Percentiles rank a stretch among this genome's conserved stretches.
These are phyloP conservation scores for Acanthurus leucopareius DNA, from an alignment of 2,797 vertebrate species.

Conservation along the genomic window DNA sequence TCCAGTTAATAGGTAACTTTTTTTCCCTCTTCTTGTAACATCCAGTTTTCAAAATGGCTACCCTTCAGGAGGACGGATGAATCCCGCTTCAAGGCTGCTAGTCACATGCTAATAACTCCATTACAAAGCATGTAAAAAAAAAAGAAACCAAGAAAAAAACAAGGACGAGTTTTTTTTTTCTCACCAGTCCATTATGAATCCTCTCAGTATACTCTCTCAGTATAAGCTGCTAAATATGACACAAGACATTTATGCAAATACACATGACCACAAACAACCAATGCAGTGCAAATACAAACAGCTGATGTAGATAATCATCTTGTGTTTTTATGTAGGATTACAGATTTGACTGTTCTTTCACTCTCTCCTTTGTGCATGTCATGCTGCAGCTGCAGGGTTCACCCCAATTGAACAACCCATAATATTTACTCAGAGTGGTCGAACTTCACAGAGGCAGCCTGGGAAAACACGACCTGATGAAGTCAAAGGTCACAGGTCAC, in stretches of 20 bases:
- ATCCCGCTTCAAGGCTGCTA: slow-evolving; percentile 57
- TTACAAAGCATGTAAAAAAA: slow-evolving; percentile 62
- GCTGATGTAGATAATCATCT: slow-evolving; percentile 4
- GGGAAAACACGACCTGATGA: slow-evolving; percentile 47
- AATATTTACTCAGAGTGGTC: slow-evolving; percentile 52
- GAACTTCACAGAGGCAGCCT: slow-evolving; percentile 24
- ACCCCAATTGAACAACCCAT: slow-evolving; percentile 19
- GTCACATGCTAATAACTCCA: slow-evolving; percentile 77
- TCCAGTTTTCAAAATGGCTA: slow-evolving; percentile 72
- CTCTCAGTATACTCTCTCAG: background rate
- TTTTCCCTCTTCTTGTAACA: slow-evolving; percentile 62
- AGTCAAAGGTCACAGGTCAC: slow-evolving; percentile 72
- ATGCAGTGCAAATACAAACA: background rate
- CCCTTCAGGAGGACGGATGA: slow-evolving; percentile 73
- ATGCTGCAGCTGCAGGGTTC: slow-evolving; percentile 32
- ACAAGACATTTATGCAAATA: slow-evolving; percentile 51
- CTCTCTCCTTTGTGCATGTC: slow-evolving; percentile 6
- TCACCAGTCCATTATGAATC: slow-evolving; percentile 25
- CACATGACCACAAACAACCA: slow-evolving; percentile 14
- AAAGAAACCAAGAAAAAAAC: slow-evolving; percentile 30
- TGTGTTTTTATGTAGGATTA: slow-evolving; percentile 1
- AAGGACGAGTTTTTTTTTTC: slow-evolving; percentile 52
- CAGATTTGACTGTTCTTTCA: slow-evolving; percentile 8
- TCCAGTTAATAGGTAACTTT: slow-evolving; percentile 67
- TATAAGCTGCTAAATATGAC: slow-evolving; percentile 50